Evolutionary conservation across 1,140 invertebrate genomes (phyloP).

Genomic region (Drosophila kikkawai): DNA sequence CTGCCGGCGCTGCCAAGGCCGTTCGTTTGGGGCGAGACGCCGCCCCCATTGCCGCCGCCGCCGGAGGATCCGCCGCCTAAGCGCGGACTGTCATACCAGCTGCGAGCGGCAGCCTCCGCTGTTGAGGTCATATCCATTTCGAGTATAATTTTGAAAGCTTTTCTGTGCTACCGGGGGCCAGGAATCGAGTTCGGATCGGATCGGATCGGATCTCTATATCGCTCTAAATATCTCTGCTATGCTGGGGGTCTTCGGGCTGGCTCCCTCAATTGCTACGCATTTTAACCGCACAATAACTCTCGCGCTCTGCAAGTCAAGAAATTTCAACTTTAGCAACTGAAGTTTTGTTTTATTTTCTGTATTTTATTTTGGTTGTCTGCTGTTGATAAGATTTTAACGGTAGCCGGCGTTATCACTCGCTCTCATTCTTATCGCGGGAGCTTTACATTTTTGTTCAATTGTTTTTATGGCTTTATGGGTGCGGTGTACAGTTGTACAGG

Average conservation of each 20-base stretch:
- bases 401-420: conserved; percentile 67
- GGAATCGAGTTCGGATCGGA: conserved; percentile 42
- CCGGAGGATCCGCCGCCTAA: conserved; percentile 67
- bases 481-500: conserved; percentile 43
- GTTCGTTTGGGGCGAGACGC: conserved; percentile 80
- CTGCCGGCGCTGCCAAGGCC: conserved; percentile 74
- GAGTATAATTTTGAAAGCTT: conserved; percentile 85
- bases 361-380: conserved; percentile 54
- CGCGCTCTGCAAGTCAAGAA: conserved; percentile 39
- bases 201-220: conserved; percentile 23
- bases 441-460: conserved; percentile 59
- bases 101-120: conserved; percentile 85
- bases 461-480: conserved; percentile 52
- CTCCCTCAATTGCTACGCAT: conserved; percentile 26
- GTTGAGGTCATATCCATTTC: conserved; percentile 85
- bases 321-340: conserved; percentile 53
- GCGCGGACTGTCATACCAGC: conserved; percentile 85
- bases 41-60: conserved; percentile 53
- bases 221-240: conserved; percentile 5
- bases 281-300: conserved; percentile 22
- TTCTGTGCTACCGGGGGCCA: conserved; percentile 56
- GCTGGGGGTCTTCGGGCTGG: neutral
- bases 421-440: conserved; percentile 45
- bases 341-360: conserved; percentile 36
- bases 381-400: conserved; percentile 70